phyloP scores from a whole-genome alignment of 35 echinoderm and acorn worm genomes.

The Apostichopus parvimensis region DNA sequence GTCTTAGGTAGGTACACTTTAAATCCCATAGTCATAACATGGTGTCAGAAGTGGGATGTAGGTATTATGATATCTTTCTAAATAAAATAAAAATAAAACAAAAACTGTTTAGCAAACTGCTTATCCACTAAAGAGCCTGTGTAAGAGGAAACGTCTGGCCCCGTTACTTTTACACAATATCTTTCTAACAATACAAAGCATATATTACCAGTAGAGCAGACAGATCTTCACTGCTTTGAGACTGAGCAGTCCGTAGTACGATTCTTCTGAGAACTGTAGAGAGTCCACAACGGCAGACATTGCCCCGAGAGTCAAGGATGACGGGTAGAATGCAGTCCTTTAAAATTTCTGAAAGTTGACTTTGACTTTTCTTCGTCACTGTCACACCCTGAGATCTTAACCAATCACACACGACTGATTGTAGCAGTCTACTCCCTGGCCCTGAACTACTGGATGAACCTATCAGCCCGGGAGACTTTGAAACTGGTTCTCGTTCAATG shows the following conservation, averaged over 20 bases:
- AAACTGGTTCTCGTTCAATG: not conserved
- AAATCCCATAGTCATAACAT: too few species aligned
- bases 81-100: too few species aligned
- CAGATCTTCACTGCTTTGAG: not conserved
- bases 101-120: too few species aligned
- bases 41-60: too few species aligned
- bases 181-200: too few species aligned
- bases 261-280: constrained; percentile 26
- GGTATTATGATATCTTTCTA: too few species aligned
- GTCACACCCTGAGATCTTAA: not conserved
- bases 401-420: not conserved
- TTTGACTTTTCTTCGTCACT: not conserved
- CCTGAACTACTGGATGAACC: not conserved
- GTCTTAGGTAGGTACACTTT: too few species aligned
- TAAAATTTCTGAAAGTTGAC: not conserved
- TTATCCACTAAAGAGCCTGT: too few species aligned
- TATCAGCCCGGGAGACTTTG: not conserved
- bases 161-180: too few species aligned
- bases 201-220: constrained; percentile 2
- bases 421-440: not conserved
- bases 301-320: not conserved
- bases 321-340: not conserved
- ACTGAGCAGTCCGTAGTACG: not conserved
- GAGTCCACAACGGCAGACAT: constrained; percentile 8
- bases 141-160: too few species aligned